Base-by-base conservation (phyloP, 1,140 invertebrate genomes). In the Ladona fulva region DNA sequence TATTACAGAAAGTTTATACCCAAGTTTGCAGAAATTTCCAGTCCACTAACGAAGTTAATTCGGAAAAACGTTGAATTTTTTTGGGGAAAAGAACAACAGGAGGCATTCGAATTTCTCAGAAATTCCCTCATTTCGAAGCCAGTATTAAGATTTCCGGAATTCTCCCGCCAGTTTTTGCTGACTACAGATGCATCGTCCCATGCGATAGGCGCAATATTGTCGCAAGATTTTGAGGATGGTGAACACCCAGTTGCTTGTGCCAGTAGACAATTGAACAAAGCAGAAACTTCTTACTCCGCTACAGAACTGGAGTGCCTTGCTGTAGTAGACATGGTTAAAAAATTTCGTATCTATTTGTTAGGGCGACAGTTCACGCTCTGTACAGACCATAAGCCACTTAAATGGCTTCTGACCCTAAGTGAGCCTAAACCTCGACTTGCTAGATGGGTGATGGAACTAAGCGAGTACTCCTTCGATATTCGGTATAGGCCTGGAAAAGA, bases 271-370 rank as follows among this genome's bases (percentile, higher is more conserved):
- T 77, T 87, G 24, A 80, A 77, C 42, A n/a, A 76, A 16, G 80
- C 85, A 19, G 85, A 87, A 78, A 78, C 79, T 77, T 86, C 84
- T 77, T 87, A 88, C 76, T 77, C 83, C 1, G 84, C 85, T 78
- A 83, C 86, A 24, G 85, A 89, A 42, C 85, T 84, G 78, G 86
- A 89, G 80, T 83, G 81, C 22, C 77, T 88, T 11, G 81, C 82
- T 1, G 81, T 88, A 1, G 77, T 87, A 0, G 86, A 80, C 80
- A 84, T 82, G 3, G 81, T 88, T 8, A 83, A 84, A 78, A 85
- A 84, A 78, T 88, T 87, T 77, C 82, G 85, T 37, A 78, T 83
- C 19, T 88, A 85, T 77, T 29, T 88, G 0, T 83, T 81, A 80
- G 86, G 86, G 24, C 75, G 83, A 0, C 59, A 80, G 42, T 87